A percentile compares a stretch with the other conserved stretches of the same genome.
Evolutionary conservation across 1,140 invertebrate genomes (phyloP).

Genomic region (Melipona quadrifasciata): DNA sequence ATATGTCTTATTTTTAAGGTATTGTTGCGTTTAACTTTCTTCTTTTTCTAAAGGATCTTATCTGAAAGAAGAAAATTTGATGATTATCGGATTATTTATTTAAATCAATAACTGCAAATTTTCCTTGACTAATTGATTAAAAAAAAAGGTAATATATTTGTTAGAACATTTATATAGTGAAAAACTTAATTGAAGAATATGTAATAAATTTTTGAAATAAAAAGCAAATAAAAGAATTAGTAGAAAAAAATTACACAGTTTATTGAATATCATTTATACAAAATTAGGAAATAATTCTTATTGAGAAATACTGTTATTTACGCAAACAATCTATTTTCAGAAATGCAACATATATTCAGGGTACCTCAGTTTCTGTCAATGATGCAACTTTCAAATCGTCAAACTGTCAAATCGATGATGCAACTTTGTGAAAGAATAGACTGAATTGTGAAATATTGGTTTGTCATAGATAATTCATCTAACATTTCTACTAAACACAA

Average conservation of each 20-base stretch:
- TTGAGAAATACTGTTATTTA: neutral
- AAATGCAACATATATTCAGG: neutral
- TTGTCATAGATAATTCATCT: neutral
- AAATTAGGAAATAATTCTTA: neutral
- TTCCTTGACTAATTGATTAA: neutral
- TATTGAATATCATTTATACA: neutral
- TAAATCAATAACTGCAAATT: conserved; percentile 14
- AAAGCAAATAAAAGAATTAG: neutral
- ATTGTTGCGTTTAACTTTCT: neutral
- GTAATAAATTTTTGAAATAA: neutral
- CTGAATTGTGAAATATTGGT: neutral
- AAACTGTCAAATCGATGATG: no score
- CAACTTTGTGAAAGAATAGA: neutral
- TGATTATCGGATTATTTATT: neutral
- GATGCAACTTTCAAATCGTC: neutral
- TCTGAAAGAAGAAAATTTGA: no score
- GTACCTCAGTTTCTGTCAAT: neutral
- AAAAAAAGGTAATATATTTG: no score
- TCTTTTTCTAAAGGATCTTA: neutral
- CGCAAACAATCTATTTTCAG: neutral
- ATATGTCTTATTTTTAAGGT: neutral
- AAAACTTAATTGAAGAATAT: neutral
- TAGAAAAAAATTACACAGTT: neutral
- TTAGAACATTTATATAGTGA: neutral
- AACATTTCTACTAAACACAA: neutral